These are phyloP conservation scores for Stegastes partitus DNA, from an alignment of 2,113 vertebrate genomes.

Conservation along the genomic window DNA sequence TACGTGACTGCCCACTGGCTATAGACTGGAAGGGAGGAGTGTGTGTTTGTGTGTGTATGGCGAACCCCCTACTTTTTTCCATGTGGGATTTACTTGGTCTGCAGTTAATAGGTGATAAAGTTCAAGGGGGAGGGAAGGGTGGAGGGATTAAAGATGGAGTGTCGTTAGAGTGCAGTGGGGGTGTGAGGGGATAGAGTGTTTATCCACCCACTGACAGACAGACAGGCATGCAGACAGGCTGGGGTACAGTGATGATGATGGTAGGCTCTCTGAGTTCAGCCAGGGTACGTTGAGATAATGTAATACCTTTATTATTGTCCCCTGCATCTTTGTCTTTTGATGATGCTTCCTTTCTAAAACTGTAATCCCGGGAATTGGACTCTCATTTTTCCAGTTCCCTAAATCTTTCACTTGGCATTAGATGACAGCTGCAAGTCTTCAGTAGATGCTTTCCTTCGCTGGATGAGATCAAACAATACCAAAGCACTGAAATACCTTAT, in stretches of 20 bases:
- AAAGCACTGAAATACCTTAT: no score
- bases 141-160: constrained; percentile 79
- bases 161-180: constrained; percentile 58
- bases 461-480: no score
- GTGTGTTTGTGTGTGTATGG: constrained; percentile 24
- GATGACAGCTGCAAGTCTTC: no score
- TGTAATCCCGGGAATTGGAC: no score
- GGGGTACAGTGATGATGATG: constrained; percentile 4
- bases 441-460: no score
- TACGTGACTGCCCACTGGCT: constrained; percentile 67
- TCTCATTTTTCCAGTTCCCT: no score
- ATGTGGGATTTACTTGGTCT: constrained; percentile 84
- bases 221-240: constrained; percentile 11
- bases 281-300: no score
- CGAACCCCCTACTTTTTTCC: constrained; percentile 35
- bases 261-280: neutral
- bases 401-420: no score
- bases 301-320: no score
- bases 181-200: constrained; percentile 58
- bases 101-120: constrained; percentile 86
- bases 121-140: constrained; percentile 75
- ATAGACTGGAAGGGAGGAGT: constrained; percentile 64
- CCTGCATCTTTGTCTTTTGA: neutral
- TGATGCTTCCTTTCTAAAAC: no score
- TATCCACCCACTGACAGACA: constrained; percentile 53